Evolutionary conservation across 2,888 invertebrate species (phyloP), one percentile per base, ranked within the genome.

Genomic region (Heliothis peltigera): DNA sequence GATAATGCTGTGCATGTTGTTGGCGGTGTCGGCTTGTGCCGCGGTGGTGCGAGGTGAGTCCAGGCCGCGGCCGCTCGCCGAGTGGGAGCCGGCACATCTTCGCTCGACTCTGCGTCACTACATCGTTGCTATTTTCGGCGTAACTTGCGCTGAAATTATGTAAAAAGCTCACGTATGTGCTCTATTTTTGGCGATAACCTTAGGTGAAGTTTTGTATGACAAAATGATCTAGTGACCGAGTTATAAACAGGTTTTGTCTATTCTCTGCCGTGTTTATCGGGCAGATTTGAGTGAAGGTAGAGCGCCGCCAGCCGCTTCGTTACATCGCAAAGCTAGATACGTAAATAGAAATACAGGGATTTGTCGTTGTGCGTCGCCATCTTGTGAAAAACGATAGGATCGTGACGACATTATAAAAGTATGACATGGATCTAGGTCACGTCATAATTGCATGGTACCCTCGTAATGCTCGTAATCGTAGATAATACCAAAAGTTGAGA

Each of bases 121-220:
- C 87, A 84, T 84, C 86, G 89, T 79, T 80, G 90, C 94, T 95
- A 95, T 95, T 95, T 95, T 93, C 90, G 91, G 91, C 87, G 89
- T 88, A 91, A 92, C 94, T 93, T 94, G 94, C 93, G 94, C 92
- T 94, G 93, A 95, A 95, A 95, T 95, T 95, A 95, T 95, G 95
- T 95, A 95, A 95, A 95, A 95, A 94, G 92, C 93, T 91, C 92
- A 89, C 91, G 91, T 92, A 92, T 92, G 91, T 89, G 90, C 85
- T 89, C 93, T 94, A 94, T 95, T 95, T 94, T 91, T 88, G 92
- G 93, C 89, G 81, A 89, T 93, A 94, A 92, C 94, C 92, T 93
- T 91, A 92, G 90, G 85, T 83, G 86, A 89, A 87, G 87, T 89
- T 89, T 85, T 88, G 82, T 87, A 86, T 87, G 88, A 89, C 90